Base-by-base conservation (phyloP, 2,888 invertebrate genomes). In the Rhagonycha lutea region DNA sequence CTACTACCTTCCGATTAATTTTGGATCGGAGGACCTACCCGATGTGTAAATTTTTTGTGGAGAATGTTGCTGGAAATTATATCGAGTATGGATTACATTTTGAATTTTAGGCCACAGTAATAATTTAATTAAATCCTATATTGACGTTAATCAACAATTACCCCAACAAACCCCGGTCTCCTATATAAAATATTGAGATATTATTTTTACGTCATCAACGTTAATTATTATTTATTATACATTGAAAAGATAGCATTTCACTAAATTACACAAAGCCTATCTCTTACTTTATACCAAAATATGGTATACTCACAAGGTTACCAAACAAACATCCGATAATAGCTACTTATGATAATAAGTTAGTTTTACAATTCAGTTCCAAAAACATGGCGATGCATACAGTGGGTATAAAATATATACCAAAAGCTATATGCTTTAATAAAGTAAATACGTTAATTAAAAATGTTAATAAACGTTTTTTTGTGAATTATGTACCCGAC, bases 401-500 rank as follows among this genome's bases (percentile, higher is more conserved):
- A 82, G 74, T 83, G 61, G 82, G 84, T 69, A 75, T 74, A 18
- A 76, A 74, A 26, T 84, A 82, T 80, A 80, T 83, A 63, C 79
- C 74, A 73, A 28, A 24, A 14, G 14, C 28, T 14, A 3, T 18
- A 18, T 14, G 29, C 11, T 61, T 26, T 70, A 61, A 18, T 32
- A n/a, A 14, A 18, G 10, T 14, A 68, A 68, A 68, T 18, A 47
- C 24, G 8, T 29, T 68, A 68, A 26, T 32, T n/a, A 32, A 18
- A 29, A 32, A 14, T 32, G 68, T 68, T n/a, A 24, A 68, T 68
- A 82, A 85, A 74, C 82, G 79, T 60, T 71, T 91, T 11, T 92
- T 93, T 86, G 93, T 93, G 84, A 91, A 88, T 74, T 93, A 92
- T 83, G 89, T 88, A 77, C 91, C 92, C 0, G 92, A 93, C 79